Conservation (phyloP, 2,113 vertebrate species). For the Miniopterus natalensis region DNA sequence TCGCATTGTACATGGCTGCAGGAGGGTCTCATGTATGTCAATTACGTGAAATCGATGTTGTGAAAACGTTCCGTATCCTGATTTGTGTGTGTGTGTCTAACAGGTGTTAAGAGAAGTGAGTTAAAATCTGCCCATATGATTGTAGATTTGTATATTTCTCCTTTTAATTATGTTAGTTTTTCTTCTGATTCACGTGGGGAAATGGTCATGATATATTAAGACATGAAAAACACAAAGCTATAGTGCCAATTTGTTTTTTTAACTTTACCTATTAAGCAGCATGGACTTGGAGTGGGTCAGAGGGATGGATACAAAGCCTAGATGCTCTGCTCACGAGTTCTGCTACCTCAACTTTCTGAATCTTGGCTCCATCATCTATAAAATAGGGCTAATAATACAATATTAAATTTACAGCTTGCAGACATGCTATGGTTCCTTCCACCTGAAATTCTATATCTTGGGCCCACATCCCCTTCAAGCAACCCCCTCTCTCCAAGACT, state of each 20-base stretch:
- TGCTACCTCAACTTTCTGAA: not conserved
- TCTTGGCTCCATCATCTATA: not conserved
- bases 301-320: not conserved
- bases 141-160: slow-evolving; percentile 12
- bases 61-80: not conserved
- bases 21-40: not conserved
- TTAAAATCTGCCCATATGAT: not conserved
- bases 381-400: not conserved
- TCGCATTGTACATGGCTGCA: fast-evolving
- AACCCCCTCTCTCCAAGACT: not conserved
- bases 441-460: not conserved
- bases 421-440: not conserved
- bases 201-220: not conserved
- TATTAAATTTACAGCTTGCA: not conserved
- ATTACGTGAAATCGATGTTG: not conserved
- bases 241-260: not conserved
- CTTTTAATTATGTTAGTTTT: not conserved
- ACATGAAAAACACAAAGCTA: not conserved
- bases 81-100: not conserved
- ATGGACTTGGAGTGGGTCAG: not conserved
- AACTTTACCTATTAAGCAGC: not conserved
- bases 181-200: not conserved
- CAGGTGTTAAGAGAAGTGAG: slow-evolving; percentile 17
- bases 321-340: not conserved
- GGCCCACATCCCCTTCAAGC: not conserved